A percentile compares a stretch with the other conserved stretches of the same genome.
Conservation (phyloP, 2,888 invertebrate genomes). For the Phlogophora meticulosa region DNA sequence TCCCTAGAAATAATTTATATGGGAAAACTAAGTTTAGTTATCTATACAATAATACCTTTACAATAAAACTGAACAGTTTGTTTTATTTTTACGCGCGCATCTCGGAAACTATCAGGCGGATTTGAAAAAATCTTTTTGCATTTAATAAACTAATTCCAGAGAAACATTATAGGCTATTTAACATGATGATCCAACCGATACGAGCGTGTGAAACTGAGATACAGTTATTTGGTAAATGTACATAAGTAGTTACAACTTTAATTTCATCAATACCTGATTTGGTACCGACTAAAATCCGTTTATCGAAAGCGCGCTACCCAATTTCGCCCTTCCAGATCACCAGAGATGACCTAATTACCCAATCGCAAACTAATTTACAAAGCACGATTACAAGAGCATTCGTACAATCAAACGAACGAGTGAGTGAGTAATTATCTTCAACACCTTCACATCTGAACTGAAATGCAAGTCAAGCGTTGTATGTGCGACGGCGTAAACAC, state of each 20-base stretch:
- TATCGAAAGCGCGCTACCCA: background rate
- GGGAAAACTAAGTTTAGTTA: too few species aligned
- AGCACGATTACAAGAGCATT: conserved; percentile 58
- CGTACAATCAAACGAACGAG: conserved; percentile 61
- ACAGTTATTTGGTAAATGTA: too few species aligned
- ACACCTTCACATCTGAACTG: conserved; percentile 67
- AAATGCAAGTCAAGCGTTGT: conserved; percentile 71
- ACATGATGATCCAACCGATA: too few species aligned
- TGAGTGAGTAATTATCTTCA: conserved; percentile 66
- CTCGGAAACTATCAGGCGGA: too few species aligned
- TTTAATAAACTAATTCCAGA: too few species aligned
- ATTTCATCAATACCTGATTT: background rate
- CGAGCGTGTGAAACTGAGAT: too few species aligned
- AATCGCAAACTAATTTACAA: conserved; percentile 58
- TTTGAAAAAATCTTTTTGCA: too few species aligned
- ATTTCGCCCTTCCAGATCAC: conserved; percentile 24
- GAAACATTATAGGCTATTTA: too few species aligned
- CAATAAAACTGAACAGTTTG: too few species aligned
- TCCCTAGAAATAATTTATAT: too few species aligned
- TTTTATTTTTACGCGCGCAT: too few species aligned
- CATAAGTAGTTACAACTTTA: background rate
- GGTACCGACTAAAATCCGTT: background rate
- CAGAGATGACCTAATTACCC: conserved; percentile 36
- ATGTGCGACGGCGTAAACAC: conserved; percentile 68
- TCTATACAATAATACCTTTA: too few species aligned